Base-by-base conservation (phyloP, 2,113 vertebrate genomes). In the Tympanuchus pallidicinctus region DNA sequence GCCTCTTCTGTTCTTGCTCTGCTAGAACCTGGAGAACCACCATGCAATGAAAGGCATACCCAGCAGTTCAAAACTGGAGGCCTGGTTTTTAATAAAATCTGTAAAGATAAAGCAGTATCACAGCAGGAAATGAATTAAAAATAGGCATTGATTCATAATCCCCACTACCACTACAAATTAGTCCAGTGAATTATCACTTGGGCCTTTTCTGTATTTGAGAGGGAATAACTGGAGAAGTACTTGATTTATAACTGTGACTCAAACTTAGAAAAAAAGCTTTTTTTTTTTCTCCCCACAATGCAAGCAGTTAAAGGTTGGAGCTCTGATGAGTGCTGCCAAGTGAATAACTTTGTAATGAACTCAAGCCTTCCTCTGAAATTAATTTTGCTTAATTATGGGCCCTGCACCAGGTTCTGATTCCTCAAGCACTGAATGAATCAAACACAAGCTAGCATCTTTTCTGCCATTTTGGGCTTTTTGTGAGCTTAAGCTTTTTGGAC, bases 121-220 rank as follows among this genome's bases (percentile, higher is more conserved):
- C 87, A 92, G 94, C 84, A 92, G 94, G 89, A 93, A 92, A 94
- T 43, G 79, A 88, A 92, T 82, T 88, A 86, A 89, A 96, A 94
- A 89, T 73, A 89, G 85, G 8, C 78, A 80, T 89, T 93, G 90
- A 91, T 76, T 92, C 91, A 74, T 89, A 79, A 84, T 85, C 18
- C 82, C 76, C 38, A 27, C 67, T 78, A 66, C 85, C 14, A 2
- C 83, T 86, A 60, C 38, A 64, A 89, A 71, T 74, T 38, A 82
- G 82, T 80, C 82, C 13, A 77, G 65, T 83, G 85, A 93, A 83
- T 85, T 91, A 87, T 91, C 82, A 72, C 54, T 80, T 52, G 65
- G 82, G 86, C 65, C 15, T 86, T 84, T 70, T 47, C 48, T 86
- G 18, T 71, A 38, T 81, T 75, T 93, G 81, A 89, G 84, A 59